Evolutionary conservation across 2,113 vertebrate species (phyloP).

Genomic region (Percopsis transmontana): DNA sequence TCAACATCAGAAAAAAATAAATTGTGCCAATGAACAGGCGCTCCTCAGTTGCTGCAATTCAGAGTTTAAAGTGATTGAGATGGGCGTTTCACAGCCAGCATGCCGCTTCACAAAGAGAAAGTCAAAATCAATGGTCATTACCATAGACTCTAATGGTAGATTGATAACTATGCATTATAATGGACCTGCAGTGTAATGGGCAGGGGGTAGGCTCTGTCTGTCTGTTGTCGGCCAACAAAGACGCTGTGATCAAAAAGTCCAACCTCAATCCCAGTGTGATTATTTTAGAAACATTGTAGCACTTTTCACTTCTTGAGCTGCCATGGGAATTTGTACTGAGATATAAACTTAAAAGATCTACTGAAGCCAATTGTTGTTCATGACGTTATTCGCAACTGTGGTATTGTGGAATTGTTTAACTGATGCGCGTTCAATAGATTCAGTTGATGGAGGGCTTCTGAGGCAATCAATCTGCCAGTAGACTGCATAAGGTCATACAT

Average conservation of each 20-base stretch:
- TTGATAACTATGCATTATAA: constrained; percentile 68
- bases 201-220: constrained; percentile 38
- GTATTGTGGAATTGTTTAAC: constrained; percentile 10
- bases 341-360: constrained; percentile 4
- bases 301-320: constrained; percentile 22
- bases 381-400: constrained; percentile 4
- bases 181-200: constrained; percentile 56
- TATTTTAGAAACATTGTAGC: too few relatives aligned
- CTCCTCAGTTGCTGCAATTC: constrained; percentile 34
- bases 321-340: constrained; percentile 15
- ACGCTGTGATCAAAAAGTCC: constrained; percentile 70
- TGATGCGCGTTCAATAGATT: constrained; percentile 25
- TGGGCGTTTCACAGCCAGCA: constrained; percentile 21
- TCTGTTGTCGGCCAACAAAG: constrained; percentile 59
- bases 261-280: constrained; percentile 31
- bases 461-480: constrained; percentile 31
- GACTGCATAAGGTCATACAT: constrained; percentile 37
- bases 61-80: constrained; percentile 58
- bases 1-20: constrained; percentile 21
- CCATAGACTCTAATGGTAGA: constrained; percentile 54
- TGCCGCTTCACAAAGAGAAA: background rate
- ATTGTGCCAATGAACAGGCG: constrained; percentile 34
- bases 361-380: constrained; percentile 24
- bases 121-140: constrained; percentile 69
- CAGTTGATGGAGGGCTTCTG: constrained; percentile 9